A percentile compares a stretch with the other conserved stretches of the same genome.
Evolutionary conservation across 2,888 invertebrate species (phyloP).

Genomic region (Drosophila koepferae): DNA sequence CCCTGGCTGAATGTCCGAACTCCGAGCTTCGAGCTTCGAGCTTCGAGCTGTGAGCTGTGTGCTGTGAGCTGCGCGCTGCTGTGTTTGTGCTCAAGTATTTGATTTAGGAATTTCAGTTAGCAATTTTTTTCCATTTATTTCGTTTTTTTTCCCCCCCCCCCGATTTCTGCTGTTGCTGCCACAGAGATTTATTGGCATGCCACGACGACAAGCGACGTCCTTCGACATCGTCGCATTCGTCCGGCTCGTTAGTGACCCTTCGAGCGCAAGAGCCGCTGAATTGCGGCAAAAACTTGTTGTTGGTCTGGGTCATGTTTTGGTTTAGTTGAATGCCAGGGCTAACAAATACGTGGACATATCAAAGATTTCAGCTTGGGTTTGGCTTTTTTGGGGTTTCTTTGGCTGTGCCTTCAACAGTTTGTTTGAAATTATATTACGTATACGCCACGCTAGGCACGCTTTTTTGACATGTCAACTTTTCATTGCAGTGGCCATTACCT

Average conservation of each 20-base stretch:
- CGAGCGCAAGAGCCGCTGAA: constrained; percentile 31
- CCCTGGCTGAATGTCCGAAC: background rate
- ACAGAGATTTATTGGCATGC: constrained; percentile 76
- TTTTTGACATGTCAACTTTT: constrained; percentile 5
- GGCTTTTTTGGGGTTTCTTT: constrained; percentile 41
- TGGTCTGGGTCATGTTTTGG: constrained; percentile 21
- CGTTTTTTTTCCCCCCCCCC: constrained; percentile 28
- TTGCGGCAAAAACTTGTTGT: constrained; percentile 27
- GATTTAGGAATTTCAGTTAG: constrained; percentile 77
- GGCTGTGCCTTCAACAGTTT: constrained; percentile 53
- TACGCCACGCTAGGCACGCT: constrained; percentile 32
- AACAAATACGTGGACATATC: constrained; percentile 63
- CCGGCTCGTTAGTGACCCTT: constrained; percentile 67
- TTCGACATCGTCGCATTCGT: constrained; percentile 10
- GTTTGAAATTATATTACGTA: constrained; percentile 62
- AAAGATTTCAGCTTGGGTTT: constrained; percentile 30
- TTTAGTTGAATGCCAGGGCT: constrained; percentile 20
- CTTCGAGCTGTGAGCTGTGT: background rate
- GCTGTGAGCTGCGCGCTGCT: constrained; percentile 4
- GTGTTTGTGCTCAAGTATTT: constrained; percentile 71
- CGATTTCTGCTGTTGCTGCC: constrained; percentile 42
- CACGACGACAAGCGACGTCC: constrained; percentile 18
- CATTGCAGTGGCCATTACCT: constrained; percentile 91
- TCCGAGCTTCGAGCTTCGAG: background rate
- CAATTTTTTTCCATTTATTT: constrained; percentile 42